Evolutionary conservation across 2,888 invertebrate species (phyloP), one percentile per base, ranked within the genome.

Genomic region (Parnassius apollo): DNA sequence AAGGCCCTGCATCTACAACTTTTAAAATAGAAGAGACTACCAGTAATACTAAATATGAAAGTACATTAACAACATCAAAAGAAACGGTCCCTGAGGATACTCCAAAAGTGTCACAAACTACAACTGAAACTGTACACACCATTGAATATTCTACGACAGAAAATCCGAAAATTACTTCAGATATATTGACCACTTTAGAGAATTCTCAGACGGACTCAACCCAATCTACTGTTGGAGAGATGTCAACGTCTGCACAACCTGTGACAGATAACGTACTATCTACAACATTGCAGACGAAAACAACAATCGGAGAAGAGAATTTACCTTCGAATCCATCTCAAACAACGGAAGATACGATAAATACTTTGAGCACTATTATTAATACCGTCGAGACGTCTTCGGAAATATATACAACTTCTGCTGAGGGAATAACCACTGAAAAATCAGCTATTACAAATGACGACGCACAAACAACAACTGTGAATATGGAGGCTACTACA

Each of bases 401-500:
- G 8, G 46, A 46, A 46, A 46, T 46, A 11, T 46, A 46, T 46
- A 46, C 46, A 46, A 35, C 35, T 35, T n/a, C 46, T 46, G n/a
- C 2, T 7, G 46, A 46, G 7, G 12, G n/a, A n/a, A 46, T 46
- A n/a, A n/a, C 46, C 46, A 46, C 57, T 42, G 49, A 49, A 13
- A 52, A 25, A 52, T 9, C 8, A 48, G 13, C 42, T 48, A 49
- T 56, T 45, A 44, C 59, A 10, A 67, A 63, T 45, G 58, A 59
- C 45, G 62, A 51, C 44, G 35, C n/a, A 10, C 51, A 55, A 53
- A 64, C 67, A 8, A 68, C 69, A 3, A 65, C 65, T 46, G 22
- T 52, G 8, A 44, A 42, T 1, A 13, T 18, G 2, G 42, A 44
- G 11, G 9, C 51, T 7, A 44, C 58, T 9, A 59, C 51, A 12